phyloP scores from a whole-genome alignment of 2,888 invertebrate genomes.

The Apamea crenata region DNA sequence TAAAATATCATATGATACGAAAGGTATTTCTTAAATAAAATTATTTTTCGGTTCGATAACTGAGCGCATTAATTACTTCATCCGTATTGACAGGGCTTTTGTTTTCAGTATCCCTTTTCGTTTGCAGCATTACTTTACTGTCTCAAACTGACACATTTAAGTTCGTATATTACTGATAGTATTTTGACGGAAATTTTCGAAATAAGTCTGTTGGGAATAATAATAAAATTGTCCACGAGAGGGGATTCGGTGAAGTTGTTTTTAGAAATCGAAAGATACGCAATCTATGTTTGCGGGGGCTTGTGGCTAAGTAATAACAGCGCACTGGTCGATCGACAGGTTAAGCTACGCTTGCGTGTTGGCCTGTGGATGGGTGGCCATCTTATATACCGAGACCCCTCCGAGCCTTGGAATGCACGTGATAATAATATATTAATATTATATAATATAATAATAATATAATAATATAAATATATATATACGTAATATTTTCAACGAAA shows the following conservation, averaged over 20 bases:
- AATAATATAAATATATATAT: no score
- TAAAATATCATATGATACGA: neutral
- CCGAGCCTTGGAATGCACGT: no score
- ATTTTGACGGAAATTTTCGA: neutral
- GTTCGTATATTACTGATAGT: neutral
- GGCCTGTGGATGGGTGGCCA: no score
- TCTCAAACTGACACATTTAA: conserved; percentile 28
- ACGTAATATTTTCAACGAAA: neutral
- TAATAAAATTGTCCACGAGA: neutral
- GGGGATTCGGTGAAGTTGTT: neutral
- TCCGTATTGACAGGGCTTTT: conserved; percentile 53
- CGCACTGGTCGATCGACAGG: no score
- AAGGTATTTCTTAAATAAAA: conserved; percentile 20
- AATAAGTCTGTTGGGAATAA: neutral
- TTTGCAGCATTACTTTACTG: conserved; percentile 15
- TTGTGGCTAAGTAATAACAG: no score
- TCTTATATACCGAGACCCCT: no score
- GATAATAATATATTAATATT: no score
- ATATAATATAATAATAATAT: no score
- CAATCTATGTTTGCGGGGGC: no score
- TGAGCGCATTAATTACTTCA: conserved; percentile 33
- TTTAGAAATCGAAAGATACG: neutral
- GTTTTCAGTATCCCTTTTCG: conserved; percentile 8
- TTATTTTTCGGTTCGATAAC: conserved; percentile 18
- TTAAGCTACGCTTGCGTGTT: no score